Base-by-base conservation (phyloP, 2,113 vertebrate species). In the Prunella fulvescens region DNA sequence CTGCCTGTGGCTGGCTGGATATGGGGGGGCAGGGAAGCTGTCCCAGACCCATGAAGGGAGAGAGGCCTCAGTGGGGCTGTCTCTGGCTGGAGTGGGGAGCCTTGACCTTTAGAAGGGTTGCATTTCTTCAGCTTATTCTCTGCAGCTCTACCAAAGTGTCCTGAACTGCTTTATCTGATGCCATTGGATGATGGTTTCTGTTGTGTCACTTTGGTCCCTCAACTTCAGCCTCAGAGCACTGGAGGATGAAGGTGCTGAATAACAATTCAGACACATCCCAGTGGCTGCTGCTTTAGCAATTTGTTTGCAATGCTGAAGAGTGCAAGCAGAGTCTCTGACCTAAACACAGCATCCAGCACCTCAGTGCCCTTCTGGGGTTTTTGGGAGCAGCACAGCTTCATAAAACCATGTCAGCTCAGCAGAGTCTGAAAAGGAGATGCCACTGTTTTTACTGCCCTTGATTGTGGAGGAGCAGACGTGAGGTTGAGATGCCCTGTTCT, bases 231-330 rank as follows among this genome's bases (percentile, higher is more conserved):
- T 66, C 2, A 7, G 57, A 61, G 44, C 28, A 14, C 22, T 19
- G 51, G 35, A 37, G 81, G 24, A 8, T 11, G 11, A 12, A 42
- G 47, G n/a, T 37, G 57, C 51, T 62, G 65, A 64, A 7, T 26
- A 72, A 29, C 33, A 39, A 4, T 48, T 92, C 51, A 9, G 40
- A 4, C 3, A 2, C 2, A 0, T 65, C 42, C 2, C 0, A 4
- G 0, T 31, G 57, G 50, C 50, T 44, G 19, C 37, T 85, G 51
- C 73, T 86, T 58, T 31, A 14, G 6, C 4, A 8, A 25, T 45
- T 64, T 62, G 11, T 28, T 79, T 76, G 50, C 45, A 23, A 1
- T 1, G 1, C 29, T 48, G 24, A 37, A 39, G 44, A 40, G 37
- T 7, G 10, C 37, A 28, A 60, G 42, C 29, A 50, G 54, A 20